Conservation (phyloP, 2,797 vertebrate species). For the Ctenopoma kingsleyae region DNA sequence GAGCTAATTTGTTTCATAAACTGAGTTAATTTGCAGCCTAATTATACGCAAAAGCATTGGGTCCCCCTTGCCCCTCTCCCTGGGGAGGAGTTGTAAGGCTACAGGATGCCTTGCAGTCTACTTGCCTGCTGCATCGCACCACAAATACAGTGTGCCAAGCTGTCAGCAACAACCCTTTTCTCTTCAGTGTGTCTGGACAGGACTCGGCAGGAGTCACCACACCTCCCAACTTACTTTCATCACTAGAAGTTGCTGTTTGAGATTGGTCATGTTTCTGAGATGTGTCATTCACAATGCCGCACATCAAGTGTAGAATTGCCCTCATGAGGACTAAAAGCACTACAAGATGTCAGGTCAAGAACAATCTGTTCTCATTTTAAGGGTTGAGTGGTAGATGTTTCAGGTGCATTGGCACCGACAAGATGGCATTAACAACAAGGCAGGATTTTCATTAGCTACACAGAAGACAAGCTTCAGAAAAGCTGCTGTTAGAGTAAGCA, state of each 20-base stretch:
- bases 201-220: constrained; percentile 1
- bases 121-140: constrained; percentile 1
- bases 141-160: constrained; percentile 14
- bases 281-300: neutral
- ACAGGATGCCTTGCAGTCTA: constrained; percentile 16
- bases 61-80: constrained; percentile 26
- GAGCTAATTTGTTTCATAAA: constrained; percentile 65
- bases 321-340: neutral
- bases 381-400: constrained; percentile 3
- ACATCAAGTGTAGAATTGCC: constrained; percentile 11
- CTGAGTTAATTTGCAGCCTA: constrained; percentile 64
- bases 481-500: constrained; percentile 1
- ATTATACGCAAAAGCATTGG: constrained; percentile 51
- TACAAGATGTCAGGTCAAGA: neutral
- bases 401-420: constrained; percentile 12
- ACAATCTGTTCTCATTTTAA: neutral
- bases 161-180: constrained; percentile 1
- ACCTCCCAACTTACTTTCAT: neutral
- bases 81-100: constrained; percentile 23
- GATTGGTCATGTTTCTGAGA: neutral
- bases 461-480: constrained; percentile 50
- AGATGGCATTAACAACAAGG: constrained; percentile 15
- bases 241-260: constrained; percentile 3
- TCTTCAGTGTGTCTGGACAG: neutral
- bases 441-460: constrained; percentile 21